A percentile compares a stretch with the other conserved stretches of the same genome.
These are phyloP conservation scores for Hemichromis elongatus DNA, from an alignment of 2,113 vertebrate genomes.

Conservation along the genomic window DNA sequence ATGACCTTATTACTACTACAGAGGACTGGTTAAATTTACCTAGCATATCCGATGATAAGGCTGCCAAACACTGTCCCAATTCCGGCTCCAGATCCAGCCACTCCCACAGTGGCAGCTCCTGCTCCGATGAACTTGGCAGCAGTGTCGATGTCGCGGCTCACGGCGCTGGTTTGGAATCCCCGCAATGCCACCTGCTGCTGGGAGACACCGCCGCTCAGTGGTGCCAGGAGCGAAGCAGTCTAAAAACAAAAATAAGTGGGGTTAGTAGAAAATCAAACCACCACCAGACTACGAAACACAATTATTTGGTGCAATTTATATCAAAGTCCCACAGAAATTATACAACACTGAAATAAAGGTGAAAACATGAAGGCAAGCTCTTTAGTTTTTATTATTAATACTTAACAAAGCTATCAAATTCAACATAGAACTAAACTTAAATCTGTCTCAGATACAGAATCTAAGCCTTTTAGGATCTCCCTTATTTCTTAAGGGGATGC, in stretches of 20 bases:
- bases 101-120: slow-evolving; percentile 96
- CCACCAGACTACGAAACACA: not conserved
- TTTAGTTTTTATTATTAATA: not conserved
- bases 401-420: not conserved
- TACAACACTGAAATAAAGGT: not conserved
- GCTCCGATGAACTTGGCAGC: slow-evolving; percentile 99
- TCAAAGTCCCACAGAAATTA: not conserved
- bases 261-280: not conserved
- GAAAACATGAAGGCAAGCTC: not conserved
- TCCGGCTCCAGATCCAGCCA: slow-evolving; percentile 97
- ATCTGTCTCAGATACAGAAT: not conserved
- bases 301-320: not conserved
- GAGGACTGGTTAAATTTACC: slow-evolving; percentile 68
- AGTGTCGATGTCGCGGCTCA: slow-evolving; percentile 96
- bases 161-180: slow-evolving; percentile 89
- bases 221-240: slow-evolving; percentile 76
- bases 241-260: slow-evolving; percentile 34
- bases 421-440: not conserved
- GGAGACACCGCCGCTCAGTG: slow-evolving; percentile 72
- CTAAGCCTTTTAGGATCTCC: not conserved
- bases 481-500: no score
- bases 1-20: not conserved
- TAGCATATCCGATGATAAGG: slow-evolving; percentile 98
- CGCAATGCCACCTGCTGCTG: slow-evolving; percentile 79
- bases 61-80: slow-evolving; percentile 99